These are phyloP conservation scores for Sepioteuthis lessoniana DNA, from an alignment of 2,888 invertebrate genomes.

Conservation along the genomic window DNA sequence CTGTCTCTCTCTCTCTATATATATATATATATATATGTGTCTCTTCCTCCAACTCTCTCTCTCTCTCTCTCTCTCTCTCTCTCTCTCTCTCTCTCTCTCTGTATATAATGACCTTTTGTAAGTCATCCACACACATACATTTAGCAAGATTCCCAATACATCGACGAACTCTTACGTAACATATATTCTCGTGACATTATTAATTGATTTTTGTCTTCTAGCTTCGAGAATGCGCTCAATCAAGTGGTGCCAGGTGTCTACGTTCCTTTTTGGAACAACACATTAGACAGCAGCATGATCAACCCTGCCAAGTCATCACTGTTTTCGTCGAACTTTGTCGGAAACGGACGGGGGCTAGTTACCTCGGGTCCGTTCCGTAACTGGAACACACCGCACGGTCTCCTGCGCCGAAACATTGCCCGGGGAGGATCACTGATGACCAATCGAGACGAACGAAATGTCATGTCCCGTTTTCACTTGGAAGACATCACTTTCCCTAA, in stretches of 20 bases:
- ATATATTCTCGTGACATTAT: too few relatives aligned
- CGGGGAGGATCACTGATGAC: slow-evolving; percentile 55
- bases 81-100: too few relatives aligned
- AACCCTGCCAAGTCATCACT: slow-evolving; percentile 43
- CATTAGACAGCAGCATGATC: slow-evolving; percentile 17
- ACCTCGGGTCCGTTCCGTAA: slow-evolving; percentile 38
- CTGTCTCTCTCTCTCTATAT: too few relatives aligned
- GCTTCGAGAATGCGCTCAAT: slow-evolving; percentile 44
- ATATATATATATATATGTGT: too few relatives aligned
- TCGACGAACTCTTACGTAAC: too few relatives aligned
- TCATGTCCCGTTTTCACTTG: slow-evolving; percentile 54
- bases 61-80: too few relatives aligned
- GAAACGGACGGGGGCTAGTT: slow-evolving; percentile 47
- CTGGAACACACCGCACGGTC: slow-evolving; percentile 41
- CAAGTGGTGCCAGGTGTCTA: slow-evolving; percentile 24
- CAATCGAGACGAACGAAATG: slow-evolving; percentile 56
- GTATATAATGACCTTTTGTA: too few relatives aligned
- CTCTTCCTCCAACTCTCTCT: too few relatives aligned
- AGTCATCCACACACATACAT: too few relatives aligned
- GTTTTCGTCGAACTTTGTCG: slow-evolving; percentile 14
- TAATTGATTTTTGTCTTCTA: background rate
- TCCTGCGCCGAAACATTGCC: slow-evolving; percentile 39
- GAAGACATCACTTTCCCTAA: slow-evolving; percentile 59
- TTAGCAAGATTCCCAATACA: too few relatives aligned
- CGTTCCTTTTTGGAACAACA: slow-evolving; percentile 45